Percentiles rank a stretch among this genome's conserved stretches.
These are phyloP conservation scores for Agelaius tricolor DNA, from an alignment of 2,113 vertebrate species.

Conservation along the genomic window DNA sequence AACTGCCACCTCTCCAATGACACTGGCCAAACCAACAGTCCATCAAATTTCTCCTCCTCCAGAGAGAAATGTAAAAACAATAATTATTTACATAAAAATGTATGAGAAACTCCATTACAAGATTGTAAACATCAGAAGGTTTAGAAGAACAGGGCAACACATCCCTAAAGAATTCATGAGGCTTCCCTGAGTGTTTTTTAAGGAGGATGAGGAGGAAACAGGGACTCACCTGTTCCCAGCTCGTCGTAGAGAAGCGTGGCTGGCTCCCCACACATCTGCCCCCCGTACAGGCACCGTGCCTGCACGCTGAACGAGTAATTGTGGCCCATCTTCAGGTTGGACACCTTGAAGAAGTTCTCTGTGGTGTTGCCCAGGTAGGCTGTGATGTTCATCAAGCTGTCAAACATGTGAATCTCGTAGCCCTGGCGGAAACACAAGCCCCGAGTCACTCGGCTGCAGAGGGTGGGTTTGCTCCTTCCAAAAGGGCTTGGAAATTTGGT, in stretches of 20 bases:
- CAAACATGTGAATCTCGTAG: slow-evolving; percentile 90
- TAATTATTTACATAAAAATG: too few relatives aligned
- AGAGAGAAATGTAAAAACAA: too few relatives aligned
- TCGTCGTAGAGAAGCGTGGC: slow-evolving; percentile 87
- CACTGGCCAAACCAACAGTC: too few relatives aligned
- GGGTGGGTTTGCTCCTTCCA: not conserved
- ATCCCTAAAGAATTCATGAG: too few relatives aligned
- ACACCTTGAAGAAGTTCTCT: slow-evolving; percentile 91
- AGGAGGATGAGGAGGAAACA: not conserved
- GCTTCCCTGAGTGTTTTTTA: fast-evolving
- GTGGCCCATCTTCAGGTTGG: slow-evolving; percentile 87
- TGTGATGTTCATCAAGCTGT: slow-evolving; percentile 85
- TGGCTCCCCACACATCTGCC: slow-evolving; percentile 91
- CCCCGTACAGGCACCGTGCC: slow-evolving; percentile 85
- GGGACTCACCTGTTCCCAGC: slow-evolving; percentile 74
- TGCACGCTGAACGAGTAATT: slow-evolving; percentile 94
- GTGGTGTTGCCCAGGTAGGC: slow-evolving; percentile 91
- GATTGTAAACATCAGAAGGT: too few relatives aligned
- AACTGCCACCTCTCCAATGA: too few relatives aligned
- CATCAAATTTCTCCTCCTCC: too few relatives aligned
- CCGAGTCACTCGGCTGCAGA: not conserved
- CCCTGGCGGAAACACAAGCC: slow-evolving; percentile 75
- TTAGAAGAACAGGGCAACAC: too few relatives aligned
- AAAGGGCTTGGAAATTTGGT: not conserved
- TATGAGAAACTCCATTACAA: too few relatives aligned